phyloP scores from a whole-genome alignment of 2,113 vertebrate species.

The Geothlypis trichas region DNA sequence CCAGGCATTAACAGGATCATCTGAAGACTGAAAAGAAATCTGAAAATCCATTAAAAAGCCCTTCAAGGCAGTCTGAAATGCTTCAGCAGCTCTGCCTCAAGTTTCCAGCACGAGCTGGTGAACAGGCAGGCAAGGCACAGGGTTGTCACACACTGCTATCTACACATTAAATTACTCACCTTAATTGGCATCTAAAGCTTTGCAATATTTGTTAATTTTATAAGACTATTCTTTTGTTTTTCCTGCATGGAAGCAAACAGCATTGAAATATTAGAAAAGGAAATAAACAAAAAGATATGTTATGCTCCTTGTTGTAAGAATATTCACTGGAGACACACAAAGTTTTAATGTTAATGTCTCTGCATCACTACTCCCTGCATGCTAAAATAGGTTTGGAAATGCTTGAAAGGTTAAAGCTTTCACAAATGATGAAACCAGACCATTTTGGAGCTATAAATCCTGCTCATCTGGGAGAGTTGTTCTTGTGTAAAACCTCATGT shows the following conservation, averaged over 20 bases:
- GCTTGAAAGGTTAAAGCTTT: slow-evolving; percentile 68
- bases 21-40: slow-evolving; percentile 24
- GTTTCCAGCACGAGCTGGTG: background rate
- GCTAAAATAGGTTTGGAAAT: slow-evolving; percentile 52
- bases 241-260: background rate
- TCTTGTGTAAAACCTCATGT: slow-evolving; percentile 64
- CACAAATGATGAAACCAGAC: slow-evolving; percentile 56
- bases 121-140: background rate
- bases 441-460: slow-evolving; percentile 62
- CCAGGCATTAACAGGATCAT: background rate
- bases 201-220: slow-evolving; percentile 8
- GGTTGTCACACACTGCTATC: background rate
- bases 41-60: background rate
- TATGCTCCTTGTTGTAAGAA: slow-evolving; percentile 25
- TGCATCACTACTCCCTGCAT: slow-evolving; percentile 49
- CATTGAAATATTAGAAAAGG: slow-evolving; percentile 19
- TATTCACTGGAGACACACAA: slow-evolving; percentile 53
- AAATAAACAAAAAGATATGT: background rate
- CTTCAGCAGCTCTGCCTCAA: background rate
- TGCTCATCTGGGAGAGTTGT: slow-evolving; percentile 54
- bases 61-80: slow-evolving; percentile 1
- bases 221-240: background rate
- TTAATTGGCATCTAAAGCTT: slow-evolving; percentile 26
- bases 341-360: slow-evolving; percentile 60
- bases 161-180: slow-evolving; percentile 14